Conservation (phyloP, 2,797 vertebrate genomes). For the Periophthalmus magnuspinnatus region DNA sequence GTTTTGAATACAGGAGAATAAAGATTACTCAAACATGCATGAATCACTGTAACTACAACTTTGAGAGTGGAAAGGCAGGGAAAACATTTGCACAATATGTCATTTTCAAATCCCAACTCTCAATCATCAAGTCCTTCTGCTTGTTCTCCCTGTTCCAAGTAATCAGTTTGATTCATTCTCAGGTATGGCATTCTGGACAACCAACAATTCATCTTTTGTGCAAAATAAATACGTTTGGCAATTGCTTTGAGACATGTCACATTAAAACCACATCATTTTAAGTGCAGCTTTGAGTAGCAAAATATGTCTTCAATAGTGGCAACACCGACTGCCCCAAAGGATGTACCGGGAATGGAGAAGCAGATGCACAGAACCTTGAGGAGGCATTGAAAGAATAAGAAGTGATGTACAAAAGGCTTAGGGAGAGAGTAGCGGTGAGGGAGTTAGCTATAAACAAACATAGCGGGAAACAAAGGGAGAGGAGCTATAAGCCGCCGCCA, state of each 20-base stretch:
- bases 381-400: conserved; percentile 1
- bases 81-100: no score
- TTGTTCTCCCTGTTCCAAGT: neutral
- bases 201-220: neutral
- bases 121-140: neutral
- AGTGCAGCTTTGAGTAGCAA: neutral
- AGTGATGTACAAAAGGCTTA: conserved; percentile 11
- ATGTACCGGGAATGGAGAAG: neutral
- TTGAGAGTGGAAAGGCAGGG: no score
- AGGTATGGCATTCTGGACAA: neutral
- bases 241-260: neutral
- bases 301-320: neutral
- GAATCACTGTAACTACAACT: no score
- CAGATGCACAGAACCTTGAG: neutral
- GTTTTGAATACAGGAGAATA: no score
- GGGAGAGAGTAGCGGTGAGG: conserved; percentile 15
- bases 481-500: neutral
- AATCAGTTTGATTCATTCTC: neutral
- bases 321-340: neutral
- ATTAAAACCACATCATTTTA: neutral
- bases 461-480: conserved; percentile 13
- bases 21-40: no score
- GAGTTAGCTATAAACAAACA: conserved; percentile 33
- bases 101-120: neutral
- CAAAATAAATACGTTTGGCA: neutral